These are phyloP conservation scores for Sardina pilchardus DNA, from an alignment of 2,113 vertebrate species.

Conservation along the genomic window DNA sequence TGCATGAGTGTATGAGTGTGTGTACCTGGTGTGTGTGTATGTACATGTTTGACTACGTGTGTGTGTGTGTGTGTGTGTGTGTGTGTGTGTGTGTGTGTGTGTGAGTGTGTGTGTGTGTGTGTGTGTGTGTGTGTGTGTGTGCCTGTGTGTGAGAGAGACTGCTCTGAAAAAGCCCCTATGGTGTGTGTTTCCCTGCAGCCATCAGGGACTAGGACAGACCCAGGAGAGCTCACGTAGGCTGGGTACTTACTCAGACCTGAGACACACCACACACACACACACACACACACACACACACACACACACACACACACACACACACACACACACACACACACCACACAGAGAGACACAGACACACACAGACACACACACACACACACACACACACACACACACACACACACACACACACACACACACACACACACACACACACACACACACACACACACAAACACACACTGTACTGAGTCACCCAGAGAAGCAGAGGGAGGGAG, in stretches of 20 bases:
- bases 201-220: not conserved
- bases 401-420: conserved; percentile 15
- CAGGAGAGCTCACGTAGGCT: not conserved
- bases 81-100: not conserved
- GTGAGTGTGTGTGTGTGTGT: not conserved
- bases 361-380: conserved; percentile 41
- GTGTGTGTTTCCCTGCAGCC: not conserved
- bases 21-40: not conserved
- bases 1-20: not conserved
- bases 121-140: conserved; percentile 14
- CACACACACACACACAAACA: conserved; percentile 46
- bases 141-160: not conserved
- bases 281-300: conserved; percentile 42
- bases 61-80: not conserved
- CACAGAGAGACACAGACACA: no score
- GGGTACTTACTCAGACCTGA: not conserved
- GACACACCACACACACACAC: not conserved
- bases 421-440: conserved; percentile 18
- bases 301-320: conserved; percentile 29
- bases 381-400: conserved; percentile 34
- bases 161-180: not conserved
- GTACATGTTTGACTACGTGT: not conserved
- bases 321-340: conserved; percentile 10
- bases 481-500: not conserved
- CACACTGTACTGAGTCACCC: not conserved